Evolutionary conservation across 2,888 invertebrate species (phyloP).

Genomic region (Drosophila affinis): DNA sequence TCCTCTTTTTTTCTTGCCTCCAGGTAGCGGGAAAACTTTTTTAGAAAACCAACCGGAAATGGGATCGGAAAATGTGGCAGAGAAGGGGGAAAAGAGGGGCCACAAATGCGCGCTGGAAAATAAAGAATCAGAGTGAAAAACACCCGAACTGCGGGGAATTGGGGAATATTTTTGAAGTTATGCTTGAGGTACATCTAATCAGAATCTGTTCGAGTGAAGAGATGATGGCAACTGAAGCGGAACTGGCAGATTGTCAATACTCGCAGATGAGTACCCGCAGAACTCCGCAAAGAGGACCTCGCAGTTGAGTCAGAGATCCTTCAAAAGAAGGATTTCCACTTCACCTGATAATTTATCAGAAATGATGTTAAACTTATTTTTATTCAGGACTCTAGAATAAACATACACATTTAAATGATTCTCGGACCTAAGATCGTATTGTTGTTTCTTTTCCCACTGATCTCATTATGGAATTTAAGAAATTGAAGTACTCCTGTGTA

Average conservation of each 20-base stretch:
- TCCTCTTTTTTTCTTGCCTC: constrained; percentile 4
- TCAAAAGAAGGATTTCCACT: too few species aligned
- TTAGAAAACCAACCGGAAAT: constrained; percentile 15
- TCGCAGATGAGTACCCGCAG: not conserved
- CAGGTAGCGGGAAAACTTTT: constrained; percentile 34
- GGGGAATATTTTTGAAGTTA: constrained; percentile 6
- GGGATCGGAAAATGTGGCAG: not conserved
- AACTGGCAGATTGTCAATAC: constrained; percentile 5
- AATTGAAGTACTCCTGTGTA: not conserved
- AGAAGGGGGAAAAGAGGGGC: not conserved
- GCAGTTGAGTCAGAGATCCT: not conserved
- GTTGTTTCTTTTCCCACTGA: not conserved
- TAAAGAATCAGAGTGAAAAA: constrained; percentile 1
- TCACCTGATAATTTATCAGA: too few species aligned
- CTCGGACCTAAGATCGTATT: not conserved
- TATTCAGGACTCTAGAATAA: too few species aligned
- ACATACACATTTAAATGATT: too few species aligned
- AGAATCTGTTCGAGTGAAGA: constrained; percentile 32
- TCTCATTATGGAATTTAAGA: too few species aligned
- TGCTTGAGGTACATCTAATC: constrained; percentile 18
- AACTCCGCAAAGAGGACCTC: not conserved
- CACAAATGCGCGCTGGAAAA: not conserved
- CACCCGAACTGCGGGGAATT: not conserved
- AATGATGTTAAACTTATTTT: too few species aligned
- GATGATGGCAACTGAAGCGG: constrained; percentile 26